Percentiles rank a stretch among this genome's conserved stretches.
These are phyloP conservation scores for Alaudala cheleensis DNA, from an alignment of 2,113 vertebrate species.

Conservation along the genomic window DNA sequence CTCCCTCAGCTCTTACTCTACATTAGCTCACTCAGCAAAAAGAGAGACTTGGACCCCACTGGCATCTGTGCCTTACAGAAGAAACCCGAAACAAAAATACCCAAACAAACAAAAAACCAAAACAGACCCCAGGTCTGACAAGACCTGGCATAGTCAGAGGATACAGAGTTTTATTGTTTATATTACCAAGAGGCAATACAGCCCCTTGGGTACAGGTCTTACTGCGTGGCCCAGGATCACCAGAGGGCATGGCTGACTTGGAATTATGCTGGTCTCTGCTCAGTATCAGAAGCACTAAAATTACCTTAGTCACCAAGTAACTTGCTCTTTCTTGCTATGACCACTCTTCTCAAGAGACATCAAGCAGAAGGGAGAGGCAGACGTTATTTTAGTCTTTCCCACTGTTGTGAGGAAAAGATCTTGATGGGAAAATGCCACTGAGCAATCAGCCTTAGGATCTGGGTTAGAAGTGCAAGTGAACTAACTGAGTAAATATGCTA, in stretches of 20 bases:
- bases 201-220: background rate
- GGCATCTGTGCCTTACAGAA: background rate
- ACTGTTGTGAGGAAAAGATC: background rate
- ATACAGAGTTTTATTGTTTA: background rate
- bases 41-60: background rate
- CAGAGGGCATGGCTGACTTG: background rate
- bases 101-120: background rate
- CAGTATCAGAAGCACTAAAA: background rate
- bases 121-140: background rate
- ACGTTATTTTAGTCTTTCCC: conserved; percentile 4
- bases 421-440: conserved; percentile 3
- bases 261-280: background rate
- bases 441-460: background rate
- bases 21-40: background rate
- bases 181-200: background rate
- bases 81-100: background rate
- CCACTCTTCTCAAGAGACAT: background rate
- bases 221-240: background rate
- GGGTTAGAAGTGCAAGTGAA: conserved; percentile 52
- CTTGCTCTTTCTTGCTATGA: background rate
- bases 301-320: background rate
- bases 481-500: conserved; percentile 37
- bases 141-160: background rate
- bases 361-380: background rate
- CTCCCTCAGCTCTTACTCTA: background rate